phyloP scores from a whole-genome alignment of 1,140 invertebrate species.

The Hylaeus anthracinus region DNA sequence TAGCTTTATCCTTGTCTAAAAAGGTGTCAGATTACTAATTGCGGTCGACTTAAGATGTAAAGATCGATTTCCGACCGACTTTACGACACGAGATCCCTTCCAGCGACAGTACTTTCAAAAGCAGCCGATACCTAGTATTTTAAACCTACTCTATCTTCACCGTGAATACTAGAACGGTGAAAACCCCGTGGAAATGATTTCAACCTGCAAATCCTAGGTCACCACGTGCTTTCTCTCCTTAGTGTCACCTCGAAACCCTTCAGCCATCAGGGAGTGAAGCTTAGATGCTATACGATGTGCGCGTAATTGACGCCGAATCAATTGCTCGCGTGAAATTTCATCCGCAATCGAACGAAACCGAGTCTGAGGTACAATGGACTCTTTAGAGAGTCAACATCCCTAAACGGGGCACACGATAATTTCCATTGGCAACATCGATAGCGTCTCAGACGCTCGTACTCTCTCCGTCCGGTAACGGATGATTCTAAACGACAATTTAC shows the following conservation, averaged over 20 bases:
- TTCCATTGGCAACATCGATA: conserved; percentile 17
- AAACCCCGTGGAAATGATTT: too few relatives aligned
- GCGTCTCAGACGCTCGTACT: neutral
- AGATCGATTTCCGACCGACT: too few relatives aligned
- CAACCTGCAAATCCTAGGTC: too few relatives aligned
- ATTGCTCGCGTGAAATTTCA: neutral
- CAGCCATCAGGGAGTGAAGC: neutral
- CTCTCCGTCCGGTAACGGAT: neutral
- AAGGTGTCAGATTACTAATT: too few relatives aligned
- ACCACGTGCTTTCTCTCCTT: neutral
- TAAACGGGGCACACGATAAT: neutral
- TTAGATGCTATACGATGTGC: conserved; percentile 7
- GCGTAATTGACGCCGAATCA: conserved; percentile 35
- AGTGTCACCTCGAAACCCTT: neutral
- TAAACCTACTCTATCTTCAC: too few relatives aligned
- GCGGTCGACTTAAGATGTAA: too few relatives aligned
- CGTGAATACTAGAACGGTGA: too few relatives aligned
- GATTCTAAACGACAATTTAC: neutral
- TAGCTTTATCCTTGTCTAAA: too few relatives aligned
- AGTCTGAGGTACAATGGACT: neutral
- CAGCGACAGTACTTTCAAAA: too few relatives aligned
- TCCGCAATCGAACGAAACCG: neutral
- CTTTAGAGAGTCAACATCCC: neutral
- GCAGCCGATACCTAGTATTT: too few relatives aligned
- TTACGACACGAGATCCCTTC: too few relatives aligned